Conservation (phyloP, 1,140 invertebrate genomes). For the Drosophila triauraria region DNA sequence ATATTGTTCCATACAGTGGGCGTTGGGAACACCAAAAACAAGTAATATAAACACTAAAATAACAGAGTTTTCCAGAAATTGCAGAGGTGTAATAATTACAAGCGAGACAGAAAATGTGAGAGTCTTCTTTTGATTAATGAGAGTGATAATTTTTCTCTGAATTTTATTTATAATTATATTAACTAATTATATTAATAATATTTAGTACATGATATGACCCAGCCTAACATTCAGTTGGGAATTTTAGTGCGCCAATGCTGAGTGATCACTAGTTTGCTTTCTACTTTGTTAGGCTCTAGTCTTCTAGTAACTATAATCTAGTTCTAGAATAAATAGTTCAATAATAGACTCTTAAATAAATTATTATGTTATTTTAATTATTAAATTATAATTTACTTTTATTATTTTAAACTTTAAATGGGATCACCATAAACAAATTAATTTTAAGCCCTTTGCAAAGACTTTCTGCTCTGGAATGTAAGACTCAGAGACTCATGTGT, state of each 20-base stretch:
- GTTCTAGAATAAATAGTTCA: too few species aligned
- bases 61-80: not conserved
- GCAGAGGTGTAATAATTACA: not conserved
- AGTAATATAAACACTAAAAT: not conserved
- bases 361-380: too few species aligned
- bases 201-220: not conserved
- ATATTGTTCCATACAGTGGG: slow-evolving; percentile 29
- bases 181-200: too few species aligned
- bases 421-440: too few species aligned
- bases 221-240: not conserved
- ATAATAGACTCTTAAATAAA: too few species aligned
- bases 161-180: not conserved
- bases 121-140: not conserved
- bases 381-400: too few species aligned
- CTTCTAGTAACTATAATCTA: too few species aligned
- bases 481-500: not conserved
- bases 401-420: too few species aligned
- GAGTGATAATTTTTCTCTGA: not conserved
- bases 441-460: too few species aligned
- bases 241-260: not conserved
- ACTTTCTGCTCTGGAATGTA: too few species aligned
- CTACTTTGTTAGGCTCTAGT: not conserved
- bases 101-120: not conserved
- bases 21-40: not conserved
- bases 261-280: too few species aligned